A percentile compares a stretch with the other conserved stretches of the same genome.
phyloP scores from a whole-genome alignment of 2,888 invertebrate genomes.

The Drosophila borealis region DNA sequence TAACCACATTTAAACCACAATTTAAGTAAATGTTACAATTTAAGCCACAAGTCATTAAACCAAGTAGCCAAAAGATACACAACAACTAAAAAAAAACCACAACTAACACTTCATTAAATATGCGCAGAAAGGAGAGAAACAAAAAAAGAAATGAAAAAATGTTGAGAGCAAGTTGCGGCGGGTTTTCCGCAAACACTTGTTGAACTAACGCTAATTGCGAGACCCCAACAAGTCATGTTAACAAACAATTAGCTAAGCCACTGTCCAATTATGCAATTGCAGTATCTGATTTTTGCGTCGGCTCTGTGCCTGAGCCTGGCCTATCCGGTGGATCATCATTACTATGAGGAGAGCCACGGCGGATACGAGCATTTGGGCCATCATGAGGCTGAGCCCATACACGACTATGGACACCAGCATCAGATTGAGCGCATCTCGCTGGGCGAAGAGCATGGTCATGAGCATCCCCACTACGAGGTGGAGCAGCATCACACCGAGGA shows the following conservation, averaged over 20 bases:
- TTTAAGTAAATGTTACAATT: slow-evolving; percentile 41
- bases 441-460: slow-evolving; percentile 80
- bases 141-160: slow-evolving; percentile 15
- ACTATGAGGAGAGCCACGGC: slow-evolving; percentile 78
- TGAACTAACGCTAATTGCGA: slow-evolving; percentile 57
- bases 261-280: slow-evolving; percentile 64
- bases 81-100: slow-evolving; percentile 41
- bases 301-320: slow-evolving; percentile 83
- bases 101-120: slow-evolving; percentile 54
- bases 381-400: slow-evolving; percentile 70
- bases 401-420: slow-evolving; percentile 79
- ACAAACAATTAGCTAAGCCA: slow-evolving; percentile 66
- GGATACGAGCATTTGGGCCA: slow-evolving; percentile 81
- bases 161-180: slow-evolving; percentile 15
- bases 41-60: slow-evolving; percentile 31
- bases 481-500: slow-evolving; percentile 82
- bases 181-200: slow-evolving; percentile 35
- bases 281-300: slow-evolving; percentile 84
- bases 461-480: slow-evolving; percentile 83
- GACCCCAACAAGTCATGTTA: slow-evolving; percentile 39
- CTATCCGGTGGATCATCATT: slow-evolving; percentile 84
- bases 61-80: slow-evolving; percentile 37
- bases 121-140: slow-evolving; percentile 11
- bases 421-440: slow-evolving; percentile 82
- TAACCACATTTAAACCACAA: slow-evolving; percentile 21